These are phyloP conservation scores for Anarhynchus alexandrinus DNA, from an alignment of 2,113 vertebrate genomes.

Conservation along the genomic window DNA sequence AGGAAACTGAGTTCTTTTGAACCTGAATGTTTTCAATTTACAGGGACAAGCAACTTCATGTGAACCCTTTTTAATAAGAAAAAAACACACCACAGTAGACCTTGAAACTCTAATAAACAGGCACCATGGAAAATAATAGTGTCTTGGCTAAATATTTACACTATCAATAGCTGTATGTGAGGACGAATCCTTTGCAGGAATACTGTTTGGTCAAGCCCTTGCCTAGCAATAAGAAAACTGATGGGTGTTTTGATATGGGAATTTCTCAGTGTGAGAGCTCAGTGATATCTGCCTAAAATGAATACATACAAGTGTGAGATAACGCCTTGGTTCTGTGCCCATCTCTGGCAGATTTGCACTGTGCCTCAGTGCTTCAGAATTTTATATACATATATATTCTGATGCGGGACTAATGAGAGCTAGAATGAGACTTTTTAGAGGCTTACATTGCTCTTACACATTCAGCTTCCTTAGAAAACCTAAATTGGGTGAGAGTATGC, in stretches of 20 bases:
- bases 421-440: background rate
- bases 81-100: background rate
- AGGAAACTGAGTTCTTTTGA: conserved; percentile 49
- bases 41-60: conserved; percentile 13
- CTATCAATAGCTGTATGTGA: conserved; percentile 1
- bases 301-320: background rate
- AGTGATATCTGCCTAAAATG: background rate
- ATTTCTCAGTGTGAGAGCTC: background rate
- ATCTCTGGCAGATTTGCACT: background rate
- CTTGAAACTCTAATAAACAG: conserved; percentile 13
- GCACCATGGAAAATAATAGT: background rate
- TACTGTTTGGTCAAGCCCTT: conserved; percentile 41
- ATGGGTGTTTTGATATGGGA: background rate
- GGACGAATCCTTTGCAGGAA: background rate
- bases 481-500: background rate
- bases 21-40: conserved; percentile 50
- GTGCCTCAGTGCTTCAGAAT: background rate
- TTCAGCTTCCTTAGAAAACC: background rate
- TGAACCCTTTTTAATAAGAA: conserved; percentile 11
- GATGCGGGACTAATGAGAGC: background rate
- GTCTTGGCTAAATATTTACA: conserved; percentile 40
- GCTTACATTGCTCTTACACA: background rate
- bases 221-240: conserved; percentile 4
- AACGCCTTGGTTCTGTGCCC: background rate
- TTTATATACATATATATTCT: background rate